These are phyloP conservation scores for Temnothorax longispinosus DNA, from an alignment of 1,140 invertebrate species.

Conservation along the genomic window DNA sequence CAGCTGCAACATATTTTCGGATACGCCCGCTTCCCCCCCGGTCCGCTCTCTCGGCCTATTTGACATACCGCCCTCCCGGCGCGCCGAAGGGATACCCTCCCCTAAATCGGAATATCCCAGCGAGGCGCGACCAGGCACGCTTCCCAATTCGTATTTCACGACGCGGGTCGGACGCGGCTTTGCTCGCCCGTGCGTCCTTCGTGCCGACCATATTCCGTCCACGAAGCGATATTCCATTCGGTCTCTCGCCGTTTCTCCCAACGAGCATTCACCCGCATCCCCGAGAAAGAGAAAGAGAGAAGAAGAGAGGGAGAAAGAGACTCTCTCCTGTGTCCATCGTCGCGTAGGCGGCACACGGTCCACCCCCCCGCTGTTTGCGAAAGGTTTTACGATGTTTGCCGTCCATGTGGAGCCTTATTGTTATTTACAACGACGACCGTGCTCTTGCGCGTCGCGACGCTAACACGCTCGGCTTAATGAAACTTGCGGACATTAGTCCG, in stretches of 20 bases:
- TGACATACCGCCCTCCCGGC: background rate
- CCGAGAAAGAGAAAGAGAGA: background rate
- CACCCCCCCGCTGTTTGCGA: slow-evolving; percentile 70
- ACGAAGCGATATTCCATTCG: slow-evolving; percentile 65
- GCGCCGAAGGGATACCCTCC: slow-evolving; percentile 32
- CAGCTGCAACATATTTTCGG: slow-evolving; percentile 58
- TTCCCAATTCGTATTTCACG: slow-evolving; percentile 72
- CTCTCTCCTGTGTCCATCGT: slow-evolving; percentile 1
- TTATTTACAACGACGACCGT: slow-evolving; percentile 77
- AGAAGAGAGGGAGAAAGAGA: background rate
- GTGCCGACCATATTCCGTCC: slow-evolving; percentile 57
- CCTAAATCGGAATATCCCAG: slow-evolving; percentile 71
- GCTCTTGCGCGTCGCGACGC: slow-evolving; percentile 54
- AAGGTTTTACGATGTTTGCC: slow-evolving; percentile 78
- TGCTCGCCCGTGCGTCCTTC: slow-evolving; percentile 42
- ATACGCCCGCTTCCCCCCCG: background rate
- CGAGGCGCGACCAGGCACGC: slow-evolving; percentile 66
- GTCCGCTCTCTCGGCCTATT: slow-evolving; percentile 6
- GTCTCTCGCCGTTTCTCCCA: slow-evolving; percentile 35
- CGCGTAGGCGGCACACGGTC: slow-evolving; percentile 28
- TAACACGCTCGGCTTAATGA: slow-evolving; percentile 73
- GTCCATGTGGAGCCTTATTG: slow-evolving; percentile 74
- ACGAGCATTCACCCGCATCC: slow-evolving; percentile 9
- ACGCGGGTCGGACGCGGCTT: slow-evolving; percentile 49
- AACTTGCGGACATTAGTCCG: slow-evolving; percentile 58